Evolutionary conservation across 2,797 vertebrate genomes (phyloP), one percentile per base, ranked within the genome.

Genomic region (Mormyrus proboscirostris): DNA sequence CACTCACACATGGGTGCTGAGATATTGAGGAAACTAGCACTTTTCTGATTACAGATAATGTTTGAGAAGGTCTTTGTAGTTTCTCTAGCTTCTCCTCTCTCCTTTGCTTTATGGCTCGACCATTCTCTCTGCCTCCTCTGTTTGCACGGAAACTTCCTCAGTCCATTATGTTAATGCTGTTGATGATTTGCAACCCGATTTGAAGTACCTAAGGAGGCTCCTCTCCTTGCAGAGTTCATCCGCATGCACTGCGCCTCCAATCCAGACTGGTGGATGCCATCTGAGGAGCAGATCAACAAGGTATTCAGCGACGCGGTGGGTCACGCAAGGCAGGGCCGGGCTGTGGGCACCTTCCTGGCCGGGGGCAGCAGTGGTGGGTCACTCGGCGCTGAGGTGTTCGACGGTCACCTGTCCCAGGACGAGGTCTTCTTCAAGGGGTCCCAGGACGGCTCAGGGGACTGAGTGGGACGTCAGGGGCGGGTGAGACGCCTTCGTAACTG

Each of bases 221-320:
- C 33, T 82, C 49, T 88, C 4, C 92, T 84, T 88, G 76, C 96
- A 99, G 98, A 99, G 94, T 99, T 99, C 95, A 99, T 99, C 96
- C 97, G 98, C 94, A 99, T 99, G 98, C 98, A 99, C 90, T 99
- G 98, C 92, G 98, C 97, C 91, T 99, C 98, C 92, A 99, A 99
- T 95, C 98, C 96, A 0, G 98, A 99, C 94, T 99, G 98, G 98
- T 99, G 98, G 98, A 99, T 99, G 98, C 98, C 98, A 0, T 99
- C 98, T 0, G 98, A 99, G 92, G 98, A 99, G 95, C 98, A 99
- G 94, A 99, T 99, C 91, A 99, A 99, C 96, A 99, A 99, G 92
- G 98, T 99, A 53, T 99, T 99, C 96, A 99, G 98, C 0, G 98
- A 99, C 0, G 98, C 98, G 0, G 98, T 99, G 22, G 98, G 98